Evolutionary conservation across 2,797 vertebrate genomes (phyloP).

Genomic region (Falco biarmicus): DNA sequence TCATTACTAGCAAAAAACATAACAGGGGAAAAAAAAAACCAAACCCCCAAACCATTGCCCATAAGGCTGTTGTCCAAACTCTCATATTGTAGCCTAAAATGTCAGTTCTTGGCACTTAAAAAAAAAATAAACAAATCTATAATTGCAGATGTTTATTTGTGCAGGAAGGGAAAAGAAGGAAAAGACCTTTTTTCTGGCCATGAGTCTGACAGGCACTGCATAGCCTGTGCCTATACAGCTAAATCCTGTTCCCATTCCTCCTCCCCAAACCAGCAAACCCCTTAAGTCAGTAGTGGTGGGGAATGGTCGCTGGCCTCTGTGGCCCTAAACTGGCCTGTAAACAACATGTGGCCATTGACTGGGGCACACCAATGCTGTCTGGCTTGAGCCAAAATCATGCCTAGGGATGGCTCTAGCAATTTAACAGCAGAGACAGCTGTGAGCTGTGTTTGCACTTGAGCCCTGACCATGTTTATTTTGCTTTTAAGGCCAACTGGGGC

Average conservation of each 20-base stretch:
- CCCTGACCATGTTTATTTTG: background rate
- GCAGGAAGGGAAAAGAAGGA: background rate
- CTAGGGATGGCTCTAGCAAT: background rate
- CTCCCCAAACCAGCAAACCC: background rate
- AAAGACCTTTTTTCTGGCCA: background rate
- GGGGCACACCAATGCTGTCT: background rate
- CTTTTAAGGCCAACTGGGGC: background rate
- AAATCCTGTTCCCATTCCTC: background rate
- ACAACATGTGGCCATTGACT: background rate
- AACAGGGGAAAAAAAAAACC: background rate
- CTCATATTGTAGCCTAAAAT: background rate
- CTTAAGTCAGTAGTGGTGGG: background rate
- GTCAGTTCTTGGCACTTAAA: background rate
- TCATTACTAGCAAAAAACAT: background rate
- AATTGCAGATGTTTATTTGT: background rate
- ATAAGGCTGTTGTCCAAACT: background rate
- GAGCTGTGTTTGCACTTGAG: background rate
- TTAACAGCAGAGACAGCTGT: background rate
- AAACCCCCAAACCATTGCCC: background rate
- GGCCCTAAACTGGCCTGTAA: background rate
- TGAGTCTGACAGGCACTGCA: background rate
- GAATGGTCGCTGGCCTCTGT: background rate
- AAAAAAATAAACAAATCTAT: background rate
- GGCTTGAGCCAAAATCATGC: background rate
- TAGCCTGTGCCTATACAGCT: background rate